These are phyloP conservation scores for Oscheius sp. DNA, from an alignment of 2,888 invertebrate genomes.

Conservation along the genomic window DNA sequence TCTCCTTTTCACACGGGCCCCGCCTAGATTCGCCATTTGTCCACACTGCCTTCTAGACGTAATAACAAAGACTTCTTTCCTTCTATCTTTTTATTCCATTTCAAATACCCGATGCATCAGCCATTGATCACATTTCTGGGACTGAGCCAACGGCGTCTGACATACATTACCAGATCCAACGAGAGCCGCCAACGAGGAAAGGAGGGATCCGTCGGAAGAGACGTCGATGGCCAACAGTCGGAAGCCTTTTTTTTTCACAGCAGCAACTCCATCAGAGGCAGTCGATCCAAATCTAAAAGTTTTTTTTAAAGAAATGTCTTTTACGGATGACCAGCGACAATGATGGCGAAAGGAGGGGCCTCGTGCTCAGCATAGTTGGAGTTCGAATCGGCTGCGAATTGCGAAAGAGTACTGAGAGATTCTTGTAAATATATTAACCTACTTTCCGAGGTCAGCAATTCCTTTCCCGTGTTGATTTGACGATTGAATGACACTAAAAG, in stretches of 20 bases:
- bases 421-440: too few relatives aligned
- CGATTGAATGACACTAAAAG: not conserved
- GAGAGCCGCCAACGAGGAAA: not conserved
- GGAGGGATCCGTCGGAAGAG: not conserved
- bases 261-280: not conserved
- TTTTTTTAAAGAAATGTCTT: not conserved
- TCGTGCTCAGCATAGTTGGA: constrained; percentile 14
- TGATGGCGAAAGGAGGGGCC: constrained; percentile 8
- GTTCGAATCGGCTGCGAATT: not conserved
- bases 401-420: not conserved
- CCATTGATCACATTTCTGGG: constrained; percentile 1
- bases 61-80: not conserved
- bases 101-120: constrained; percentile 13
- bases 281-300: not conserved
- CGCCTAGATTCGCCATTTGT: constrained; percentile 10
- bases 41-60: not conserved
- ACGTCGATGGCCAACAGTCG: not conserved
- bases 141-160: not conserved
- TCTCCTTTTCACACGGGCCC: constrained; percentile 20
- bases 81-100: not conserved
- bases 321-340: not conserved
- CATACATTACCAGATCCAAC: constrained; percentile 4
- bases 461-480: not conserved
- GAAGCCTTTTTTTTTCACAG: not conserved
- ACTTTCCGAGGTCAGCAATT: not conserved